phyloP scores from a whole-genome alignment of 1,140 invertebrate genomes.

The Anoplophora glabripennis region DNA sequence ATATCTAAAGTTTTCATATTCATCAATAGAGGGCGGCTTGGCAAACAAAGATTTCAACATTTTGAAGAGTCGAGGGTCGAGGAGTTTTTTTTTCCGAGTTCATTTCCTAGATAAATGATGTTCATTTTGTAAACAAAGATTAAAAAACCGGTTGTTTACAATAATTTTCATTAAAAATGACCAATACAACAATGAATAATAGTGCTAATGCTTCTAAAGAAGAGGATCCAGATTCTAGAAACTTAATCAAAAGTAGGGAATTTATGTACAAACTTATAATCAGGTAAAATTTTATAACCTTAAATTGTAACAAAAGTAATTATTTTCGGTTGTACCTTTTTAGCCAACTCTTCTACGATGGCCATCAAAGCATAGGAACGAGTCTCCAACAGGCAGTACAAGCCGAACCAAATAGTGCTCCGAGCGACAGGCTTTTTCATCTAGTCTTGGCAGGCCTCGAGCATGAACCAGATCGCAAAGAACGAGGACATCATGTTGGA shows the following conservation, averaged over 20 bases:
- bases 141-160: background rate
- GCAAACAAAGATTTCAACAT: background rate
- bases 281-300: constrained; percentile 59
- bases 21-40: background rate
- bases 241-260: constrained; percentile 79
- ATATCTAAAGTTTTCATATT: background rate
- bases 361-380: constrained; percentile 85
- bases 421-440: constrained; percentile 85
- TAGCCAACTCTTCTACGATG: constrained; percentile 92
- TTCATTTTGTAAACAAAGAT: background rate
- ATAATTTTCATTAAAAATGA: constrained; percentile 9
- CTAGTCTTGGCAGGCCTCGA: constrained; percentile 83
- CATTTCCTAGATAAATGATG: background rate
- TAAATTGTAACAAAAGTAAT: constrained; percentile 11
- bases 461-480: constrained; percentile 76
- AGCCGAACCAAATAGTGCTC: constrained; percentile 88
- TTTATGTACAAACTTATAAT: constrained; percentile 83
- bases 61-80: background rate
- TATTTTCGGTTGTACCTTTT: constrained; percentile 40
- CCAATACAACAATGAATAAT: constrained; percentile 25
- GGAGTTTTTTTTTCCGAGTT: no score
- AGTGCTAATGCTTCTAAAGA: constrained; percentile 41
- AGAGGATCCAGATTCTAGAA: constrained; percentile 65
- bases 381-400: constrained; percentile 77
- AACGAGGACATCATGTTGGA: constrained; percentile 57